These are phyloP conservation scores for Patella pellucida DNA, from an alignment of 2,888 invertebrate species.

Conservation along the genomic window DNA sequence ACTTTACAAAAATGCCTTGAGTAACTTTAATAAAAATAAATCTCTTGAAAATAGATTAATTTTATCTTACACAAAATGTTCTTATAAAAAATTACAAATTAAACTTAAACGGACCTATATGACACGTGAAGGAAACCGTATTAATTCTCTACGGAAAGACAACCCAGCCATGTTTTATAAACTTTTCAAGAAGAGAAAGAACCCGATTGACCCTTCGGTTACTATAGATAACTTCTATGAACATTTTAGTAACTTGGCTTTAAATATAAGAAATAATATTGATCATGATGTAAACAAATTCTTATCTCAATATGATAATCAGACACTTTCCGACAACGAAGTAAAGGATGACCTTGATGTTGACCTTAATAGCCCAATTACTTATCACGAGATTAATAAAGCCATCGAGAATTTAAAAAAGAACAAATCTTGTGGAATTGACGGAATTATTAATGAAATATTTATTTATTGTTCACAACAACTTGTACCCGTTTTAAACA, in stretches of 20 bases:
- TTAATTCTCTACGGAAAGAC: background rate
- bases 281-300: too few relatives aligned
- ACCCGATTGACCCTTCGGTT: background rate
- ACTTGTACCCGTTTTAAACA: too few relatives aligned
- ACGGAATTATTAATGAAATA: too few relatives aligned
- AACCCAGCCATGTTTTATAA: background rate
- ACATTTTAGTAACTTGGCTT: background rate
- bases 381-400: too few relatives aligned
- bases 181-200: background rate
- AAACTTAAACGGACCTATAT: background rate
- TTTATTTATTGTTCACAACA: too few relatives aligned
- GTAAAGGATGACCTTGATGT: too few relatives aligned
- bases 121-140: background rate
- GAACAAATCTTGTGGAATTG: too few relatives aligned
- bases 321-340: too few relatives aligned
- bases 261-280: too few relatives aligned
- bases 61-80: background rate
- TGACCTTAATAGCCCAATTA: too few relatives aligned
- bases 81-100: background rate
- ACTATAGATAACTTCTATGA: background rate
- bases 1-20: background rate
- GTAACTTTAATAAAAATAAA: background rate
- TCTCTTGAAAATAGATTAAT: background rate
- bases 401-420: too few relatives aligned
- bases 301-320: too few relatives aligned